Evolutionary conservation across 2,888 invertebrate species (phyloP), one percentile per base, ranked within the genome.

Genomic region (Plebejus argus): DNA sequence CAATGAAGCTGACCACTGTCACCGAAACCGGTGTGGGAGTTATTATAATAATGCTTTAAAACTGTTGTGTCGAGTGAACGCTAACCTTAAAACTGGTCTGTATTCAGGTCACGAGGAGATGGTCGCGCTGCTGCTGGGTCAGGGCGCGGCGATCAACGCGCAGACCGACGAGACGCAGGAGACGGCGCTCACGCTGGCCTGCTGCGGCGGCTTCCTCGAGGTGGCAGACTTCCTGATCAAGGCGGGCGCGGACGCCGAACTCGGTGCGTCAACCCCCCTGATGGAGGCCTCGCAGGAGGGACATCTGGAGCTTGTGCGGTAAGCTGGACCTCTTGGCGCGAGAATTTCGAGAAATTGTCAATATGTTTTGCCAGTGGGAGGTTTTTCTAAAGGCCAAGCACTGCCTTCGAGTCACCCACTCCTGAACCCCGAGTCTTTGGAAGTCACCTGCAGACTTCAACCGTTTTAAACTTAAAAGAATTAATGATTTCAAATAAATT

Each of bases 221-320:
- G 94, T 94, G 76, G 98, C 99, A 0, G 98, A 99, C 89, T 98
- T 98, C 91, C 96, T 99, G 77, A 97, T 99, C 83, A 98, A 98
- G 89, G 98, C 98, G 76, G 99, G 99, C 70, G 99, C 99, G 3
- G 98, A 99, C 88, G 96, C 98, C 76, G 99, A 99, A 90, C 95
- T 99, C 66, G 99, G 98, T 96, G 98, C 98, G 20, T 99, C 99
- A 78, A 99, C 99, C 18, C 99, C 99, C 0, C 95, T 99, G 5
- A 99, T 99, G 99, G 99, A 99, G 92, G 99, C 99, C 70, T 97
- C 99, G 5, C 99, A 99, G 91, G 99, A 99, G 90, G 99, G 99
- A 18, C 99, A 99, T 87, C 94, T 98, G 28, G 99, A 99, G 86
- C 96, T 99, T 79, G 99, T 98, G 78, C 96, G 97, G 89, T 93